phyloP scores from a whole-genome alignment of 1,140 invertebrate genomes.

The Drosophila repletoides region DNA sequence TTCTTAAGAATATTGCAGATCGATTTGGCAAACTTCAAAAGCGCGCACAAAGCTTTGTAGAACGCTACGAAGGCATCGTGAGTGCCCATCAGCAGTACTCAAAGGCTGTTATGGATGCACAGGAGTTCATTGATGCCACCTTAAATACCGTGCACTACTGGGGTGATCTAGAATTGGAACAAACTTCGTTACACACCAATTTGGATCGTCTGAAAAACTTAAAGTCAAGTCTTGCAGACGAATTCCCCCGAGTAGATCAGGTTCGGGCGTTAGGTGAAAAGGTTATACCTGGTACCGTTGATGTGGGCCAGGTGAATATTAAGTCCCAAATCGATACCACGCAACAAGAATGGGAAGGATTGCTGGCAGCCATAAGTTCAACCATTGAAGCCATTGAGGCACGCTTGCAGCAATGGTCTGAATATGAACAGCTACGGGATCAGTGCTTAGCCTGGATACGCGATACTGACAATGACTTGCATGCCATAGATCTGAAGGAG shows the following conservation, averaged over 20 bases:
- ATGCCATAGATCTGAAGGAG: slow-evolving; percentile 94
- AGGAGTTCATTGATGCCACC: slow-evolving; percentile 96
- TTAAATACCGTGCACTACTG: slow-evolving; percentile 93
- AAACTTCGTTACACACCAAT: slow-evolving; percentile 94
- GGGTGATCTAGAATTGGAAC: slow-evolving; percentile 93
- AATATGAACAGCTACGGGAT: slow-evolving; percentile 94
- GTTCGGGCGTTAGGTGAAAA: slow-evolving; percentile 92
- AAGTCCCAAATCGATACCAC: slow-evolving; percentile 92
- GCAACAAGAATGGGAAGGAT: slow-evolving; percentile 94
- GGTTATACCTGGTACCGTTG: slow-evolving; percentile 94
- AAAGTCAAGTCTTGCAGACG: slow-evolving; percentile 90
- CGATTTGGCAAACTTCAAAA: slow-evolving; percentile 87
- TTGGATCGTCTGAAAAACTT: slow-evolving; percentile 95
- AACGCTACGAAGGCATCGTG: slow-evolving; percentile 94
- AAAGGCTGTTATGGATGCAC: slow-evolving; percentile 93
- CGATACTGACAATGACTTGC: slow-evolving; percentile 93
- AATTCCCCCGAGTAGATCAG: slow-evolving; percentile 91
- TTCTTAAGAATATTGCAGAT: slow-evolving; percentile 84
- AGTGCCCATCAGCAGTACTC: slow-evolving; percentile 96
- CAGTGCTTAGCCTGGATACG: slow-evolving; percentile 93
- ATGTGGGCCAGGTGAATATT: slow-evolving; percentile 93
- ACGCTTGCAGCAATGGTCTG: slow-evolving; percentile 94
- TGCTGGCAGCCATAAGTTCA: slow-evolving; percentile 89
- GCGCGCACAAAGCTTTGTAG: slow-evolving; percentile 88
- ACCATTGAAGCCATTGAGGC: slow-evolving; percentile 90